These are phyloP conservation scores for Agapornis canus DNA, from an alignment of 2,797 vertebrate species.

Conservation along the genomic window DNA sequence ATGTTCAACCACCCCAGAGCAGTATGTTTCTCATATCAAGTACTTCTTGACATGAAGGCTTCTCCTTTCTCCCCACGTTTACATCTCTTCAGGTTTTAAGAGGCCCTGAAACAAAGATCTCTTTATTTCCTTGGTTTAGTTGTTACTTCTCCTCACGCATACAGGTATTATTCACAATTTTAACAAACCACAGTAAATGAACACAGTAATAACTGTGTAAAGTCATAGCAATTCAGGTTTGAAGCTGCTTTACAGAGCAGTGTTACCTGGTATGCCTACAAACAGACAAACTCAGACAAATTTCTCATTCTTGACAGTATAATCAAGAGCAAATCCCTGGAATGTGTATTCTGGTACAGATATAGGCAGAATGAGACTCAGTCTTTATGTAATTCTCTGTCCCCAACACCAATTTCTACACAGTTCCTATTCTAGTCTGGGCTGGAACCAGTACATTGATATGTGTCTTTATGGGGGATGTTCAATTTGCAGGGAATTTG, in stretches of 20 bases:
- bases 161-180: background rate
- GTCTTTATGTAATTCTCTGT: background rate
- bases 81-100: background rate
- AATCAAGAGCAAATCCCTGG: background rate
- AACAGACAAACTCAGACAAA: background rate
- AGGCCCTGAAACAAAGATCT: background rate
- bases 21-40: background rate
- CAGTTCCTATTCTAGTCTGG: background rate
- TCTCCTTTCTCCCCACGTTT: background rate
- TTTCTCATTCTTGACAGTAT: background rate
- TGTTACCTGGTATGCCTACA: background rate
- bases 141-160: background rate
- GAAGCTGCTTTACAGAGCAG: background rate
- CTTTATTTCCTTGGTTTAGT: background rate
- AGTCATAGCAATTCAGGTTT: background rate
- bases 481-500: background rate
- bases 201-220: background rate
- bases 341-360: background rate
- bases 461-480: background rate
- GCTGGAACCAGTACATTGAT: background rate
- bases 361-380: background rate
- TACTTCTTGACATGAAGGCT: background rate
- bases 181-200: background rate
- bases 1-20: constrained; percentile 13
- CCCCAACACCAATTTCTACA: background rate